Conservation (phyloP, 2,797 vertebrate species). For the Scolopax bukidnonensis region DNA sequence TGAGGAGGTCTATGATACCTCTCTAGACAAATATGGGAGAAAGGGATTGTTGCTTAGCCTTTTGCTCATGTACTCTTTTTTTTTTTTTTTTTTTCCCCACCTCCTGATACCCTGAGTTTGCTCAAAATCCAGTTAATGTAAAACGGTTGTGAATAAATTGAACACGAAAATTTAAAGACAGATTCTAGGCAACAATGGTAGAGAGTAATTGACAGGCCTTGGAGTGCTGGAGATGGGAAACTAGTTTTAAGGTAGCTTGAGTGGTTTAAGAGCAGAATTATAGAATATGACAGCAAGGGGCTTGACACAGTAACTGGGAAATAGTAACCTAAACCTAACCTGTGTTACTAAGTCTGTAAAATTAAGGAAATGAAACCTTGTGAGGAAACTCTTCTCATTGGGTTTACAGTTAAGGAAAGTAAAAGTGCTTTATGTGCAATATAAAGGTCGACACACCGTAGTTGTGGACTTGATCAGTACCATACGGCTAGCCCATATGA, state of each 20-base stretch:
- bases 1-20: background rate
- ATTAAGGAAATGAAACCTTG: background rate
- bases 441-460: rapidly evolving
- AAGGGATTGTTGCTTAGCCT: background rate
- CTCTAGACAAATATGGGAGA: background rate
- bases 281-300: background rate
- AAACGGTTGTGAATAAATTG: background rate
- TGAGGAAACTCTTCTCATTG: background rate
- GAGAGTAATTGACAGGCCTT: background rate
- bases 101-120: background rate
- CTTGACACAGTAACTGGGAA: background rate
- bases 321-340: background rate
- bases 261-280: background rate
- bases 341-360: background rate
- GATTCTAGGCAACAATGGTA: background rate
- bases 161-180: background rate
- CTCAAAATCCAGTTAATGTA: background rate
- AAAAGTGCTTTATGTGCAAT: background rate
- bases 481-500: background rate
- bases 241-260: background rate
- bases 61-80: background rate
- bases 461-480: background rate
- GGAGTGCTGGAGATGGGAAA: background rate
- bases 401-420: background rate
- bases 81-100: too few species aligned